Base-by-base conservation (phyloP, 1,140 invertebrate genomes). In the Pseudomyrmex flavicornis region DNA sequence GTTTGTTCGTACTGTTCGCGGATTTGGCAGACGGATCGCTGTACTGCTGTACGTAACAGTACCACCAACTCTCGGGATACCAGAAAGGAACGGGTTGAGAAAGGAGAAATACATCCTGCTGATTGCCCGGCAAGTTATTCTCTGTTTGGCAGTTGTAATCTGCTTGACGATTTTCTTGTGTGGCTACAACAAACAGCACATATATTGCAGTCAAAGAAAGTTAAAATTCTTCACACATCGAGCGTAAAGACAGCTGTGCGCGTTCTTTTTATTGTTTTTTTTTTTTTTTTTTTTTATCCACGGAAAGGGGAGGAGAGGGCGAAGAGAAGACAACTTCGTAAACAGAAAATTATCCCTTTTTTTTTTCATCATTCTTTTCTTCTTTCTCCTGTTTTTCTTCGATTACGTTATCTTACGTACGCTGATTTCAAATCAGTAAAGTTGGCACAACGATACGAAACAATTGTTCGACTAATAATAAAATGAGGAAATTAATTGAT, bases 141-240 rank as follows among this genome's bases (percentile, higher is more conserved):
- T 92, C 91, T 82, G 89, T 92, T 91, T 89, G 91, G 90, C 88
- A 91, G 92, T 90, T 88, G 91, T 91, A 92, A 93, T 93, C 92
- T 91, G 92, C 91, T 93, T 93, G 92, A 89, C 90, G 91, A 93
- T 92, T 92, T 91, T 94, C 93, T 94, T 92, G 93, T 89, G 88
- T 92, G 87, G 91, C 93, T 94, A 94, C 91, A 94, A 94, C 93
- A 94, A 92, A 94, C 92, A 94, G 92, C 93, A 94, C 87, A 93
- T 35, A 35, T 35, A 35, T 92, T 92, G 85, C 89, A 93, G 93
- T 92, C 93, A 93, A 82, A 88, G 54, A 63, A 73, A 89, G 77
- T 79, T 91, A 87, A 89, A 91, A 35, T 88, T 88, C 66, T 62
- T 87, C 65, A 75, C 65, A 77, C 62, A 69, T 62, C 84, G 63